Base-by-base conservation (phyloP, 2,797 vertebrate species). In the Scarus forsteni region DNA sequence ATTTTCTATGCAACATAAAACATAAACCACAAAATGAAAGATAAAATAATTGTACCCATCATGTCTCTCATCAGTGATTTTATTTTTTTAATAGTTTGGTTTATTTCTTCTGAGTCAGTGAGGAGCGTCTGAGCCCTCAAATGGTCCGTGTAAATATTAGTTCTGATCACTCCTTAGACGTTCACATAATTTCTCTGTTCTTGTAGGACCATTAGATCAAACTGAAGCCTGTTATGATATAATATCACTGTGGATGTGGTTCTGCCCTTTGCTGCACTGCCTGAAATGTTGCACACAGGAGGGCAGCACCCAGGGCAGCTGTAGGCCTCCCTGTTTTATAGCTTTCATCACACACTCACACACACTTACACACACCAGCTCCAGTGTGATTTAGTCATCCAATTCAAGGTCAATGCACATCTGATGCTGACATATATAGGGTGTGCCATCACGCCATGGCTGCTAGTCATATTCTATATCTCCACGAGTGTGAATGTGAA, bases 391-490 rank as follows among this genome's bases (percentile, higher is more conserved):
- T 18, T 62, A 49, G 58, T 64, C 67, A 44, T 72, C 14, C 50
- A 18, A 56, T 65, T 66, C 72, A 77, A 79, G 75, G 74, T 83
- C 74, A 53, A 43, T 77, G 68, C 60, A 60, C 62, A 80, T 64
- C 35, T 81, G 39, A 77, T 69, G 77, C 71, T 81, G 66, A 83
- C 66, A 82, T 85, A 49, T 77, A 67, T 79, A 84, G 48, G 72
- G 50, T 60, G 14, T 35, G 46, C 58, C 46, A 60, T 60, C 60
- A 38, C 36, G 54, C 43, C 45, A 16, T 45, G 34, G 73, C 80
- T 75, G 53, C 49, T 12, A 39, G 70, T 63, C 44, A 57, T 61
- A 16, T 39, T 27, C 36, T 65, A 18, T 66, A 11, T 62, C 10
- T 14, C 36, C 12, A 16, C 5, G 48, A 57, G 4, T 40, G 10